Evolutionary conservation across 2,113 vertebrate species (phyloP).

Genomic region (Triplophysa dalaica): DNA sequence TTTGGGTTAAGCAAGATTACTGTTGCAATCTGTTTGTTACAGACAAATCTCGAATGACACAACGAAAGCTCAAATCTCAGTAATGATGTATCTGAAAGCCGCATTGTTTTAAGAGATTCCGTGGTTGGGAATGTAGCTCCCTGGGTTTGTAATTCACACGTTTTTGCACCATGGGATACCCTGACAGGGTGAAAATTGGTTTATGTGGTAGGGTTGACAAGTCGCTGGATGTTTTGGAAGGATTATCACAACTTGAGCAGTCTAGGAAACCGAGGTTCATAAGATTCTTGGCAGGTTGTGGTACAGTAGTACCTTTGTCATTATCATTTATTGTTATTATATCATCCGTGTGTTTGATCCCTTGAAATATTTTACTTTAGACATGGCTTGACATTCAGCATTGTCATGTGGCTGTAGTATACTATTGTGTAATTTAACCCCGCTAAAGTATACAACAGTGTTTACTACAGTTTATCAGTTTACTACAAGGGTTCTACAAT

Average conservation of each 20-base stretch:
- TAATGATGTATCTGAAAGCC: neutral
- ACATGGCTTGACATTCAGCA: too few relatives aligned
- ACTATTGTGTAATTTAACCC: too few relatives aligned
- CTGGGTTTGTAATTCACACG: neutral
- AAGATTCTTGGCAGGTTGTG: constrained; percentile 12
- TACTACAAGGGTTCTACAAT: too few relatives aligned
- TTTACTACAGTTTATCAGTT: too few relatives aligned
- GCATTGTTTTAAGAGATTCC: neutral
- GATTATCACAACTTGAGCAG: constrained; percentile 40
- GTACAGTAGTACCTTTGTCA: neutral
- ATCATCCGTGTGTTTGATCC: neutral
- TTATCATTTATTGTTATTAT: neutral
- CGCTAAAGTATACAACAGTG: too few relatives aligned
- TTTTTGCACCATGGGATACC: neutral
- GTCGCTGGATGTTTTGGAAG: constrained; percentile 5
- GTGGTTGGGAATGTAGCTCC: neutral
- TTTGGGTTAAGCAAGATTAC: constrained; percentile 51
- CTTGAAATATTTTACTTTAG: neutral
- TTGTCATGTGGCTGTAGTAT: too few relatives aligned
- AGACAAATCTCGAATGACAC: neutral
- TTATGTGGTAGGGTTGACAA: constrained; percentile 29
- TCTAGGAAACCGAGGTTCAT: constrained; percentile 21
- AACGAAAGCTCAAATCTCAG: neutral
- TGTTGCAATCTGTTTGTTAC: constrained; percentile 40
- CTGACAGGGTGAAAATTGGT: constrained; percentile 45